Evolutionary conservation across 37 sponge, comb jelly and placozoan genomes (phyloP), one percentile per base, ranked within the genome.

Genomic region (Chondrilla cf. caribensis): DNA sequence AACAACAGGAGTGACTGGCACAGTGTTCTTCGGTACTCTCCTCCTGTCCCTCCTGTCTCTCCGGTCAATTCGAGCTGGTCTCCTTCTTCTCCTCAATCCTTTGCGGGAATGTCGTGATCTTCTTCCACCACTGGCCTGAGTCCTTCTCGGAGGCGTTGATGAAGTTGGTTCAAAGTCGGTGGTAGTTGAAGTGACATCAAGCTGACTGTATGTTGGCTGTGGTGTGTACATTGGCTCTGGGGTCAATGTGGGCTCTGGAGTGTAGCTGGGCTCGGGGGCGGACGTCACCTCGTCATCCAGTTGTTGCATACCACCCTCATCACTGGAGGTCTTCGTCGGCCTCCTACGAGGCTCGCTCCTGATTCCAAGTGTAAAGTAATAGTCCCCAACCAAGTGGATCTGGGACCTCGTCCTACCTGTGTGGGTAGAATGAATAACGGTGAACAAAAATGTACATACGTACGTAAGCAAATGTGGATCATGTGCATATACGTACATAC

Each of bases 351-450:
- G 60, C 2, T 80, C 81, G 19, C 64, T 9, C n/a, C 41, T 58
- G 62, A 80, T 80, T 39, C 81, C 81, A 33, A 80, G 38, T 60
- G 81, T 80, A 33, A 80, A 80, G 65, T 80, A 80, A 42, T 80
- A 80, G 64, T 80, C 81, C n/a, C 81, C 81, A 59, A 39, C 64
- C 37, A 80, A 37, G 31, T 58, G 62, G 44, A 80, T 80, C 81
- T 80, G 81, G 25, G 81, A 80, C 9, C 81, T 58, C 3, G 81
- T 80, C 6, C 81, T 38, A 40, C 81, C 81, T 60, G 42, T 26
- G 4, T n/a, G n/a, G n/a, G n/a, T n/a, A n/a, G n/a, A n/a, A n/a
- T 2, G 60, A 59, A 59, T 54, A 54, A n/a, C n/a, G n/a, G n/a
- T n/a, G 57, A 59, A 59, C 3, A 59, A 2, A 59, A 59, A 6